These are phyloP conservation scores for Sylvietta virens DNA, from an alignment of 2,113 vertebrate genomes.

Conservation along the genomic window DNA sequence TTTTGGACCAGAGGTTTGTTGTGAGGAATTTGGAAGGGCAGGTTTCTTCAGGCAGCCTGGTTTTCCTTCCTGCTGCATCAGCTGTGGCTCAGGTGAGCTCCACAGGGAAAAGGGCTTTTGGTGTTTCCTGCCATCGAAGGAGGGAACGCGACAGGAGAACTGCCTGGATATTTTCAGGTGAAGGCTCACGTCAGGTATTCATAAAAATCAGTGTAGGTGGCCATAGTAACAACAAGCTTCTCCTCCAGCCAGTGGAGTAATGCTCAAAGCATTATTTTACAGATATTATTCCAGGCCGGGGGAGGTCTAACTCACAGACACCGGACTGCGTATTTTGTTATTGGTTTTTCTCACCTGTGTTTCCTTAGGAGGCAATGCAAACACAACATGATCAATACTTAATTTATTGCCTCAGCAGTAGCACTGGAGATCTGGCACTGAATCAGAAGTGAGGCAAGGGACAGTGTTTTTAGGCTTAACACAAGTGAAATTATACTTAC, in stretches of 20 bases:
- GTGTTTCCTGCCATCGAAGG: background rate
- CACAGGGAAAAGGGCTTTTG: background rate
- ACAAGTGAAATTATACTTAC: slow-evolving; percentile 27
- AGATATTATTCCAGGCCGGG: background rate
- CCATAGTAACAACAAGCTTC: background rate
- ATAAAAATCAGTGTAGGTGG: background rate
- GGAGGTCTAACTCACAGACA: background rate
- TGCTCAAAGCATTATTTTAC: background rate
- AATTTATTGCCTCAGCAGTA: slow-evolving; percentile 45
- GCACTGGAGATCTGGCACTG: background rate
- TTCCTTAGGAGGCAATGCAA: background rate
- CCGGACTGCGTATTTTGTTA: background rate
- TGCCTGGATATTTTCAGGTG: background rate
- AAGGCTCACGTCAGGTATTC: background rate
- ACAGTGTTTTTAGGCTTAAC: slow-evolving; percentile 39
- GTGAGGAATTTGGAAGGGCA: background rate
- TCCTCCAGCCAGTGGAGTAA: background rate
- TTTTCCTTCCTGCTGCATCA: background rate
- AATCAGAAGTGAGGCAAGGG: background rate
- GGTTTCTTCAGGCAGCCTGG: background rate
- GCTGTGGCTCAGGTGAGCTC: background rate
- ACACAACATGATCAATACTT: background rate
- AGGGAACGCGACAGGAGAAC: background rate
- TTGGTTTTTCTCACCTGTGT: background rate
- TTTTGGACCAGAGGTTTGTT: background rate